Percentiles rank a stretch among this genome's conserved stretches.
Evolutionary conservation across 2,888 invertebrate species (phyloP).

Genomic region (Apodemia mormo): DNA sequence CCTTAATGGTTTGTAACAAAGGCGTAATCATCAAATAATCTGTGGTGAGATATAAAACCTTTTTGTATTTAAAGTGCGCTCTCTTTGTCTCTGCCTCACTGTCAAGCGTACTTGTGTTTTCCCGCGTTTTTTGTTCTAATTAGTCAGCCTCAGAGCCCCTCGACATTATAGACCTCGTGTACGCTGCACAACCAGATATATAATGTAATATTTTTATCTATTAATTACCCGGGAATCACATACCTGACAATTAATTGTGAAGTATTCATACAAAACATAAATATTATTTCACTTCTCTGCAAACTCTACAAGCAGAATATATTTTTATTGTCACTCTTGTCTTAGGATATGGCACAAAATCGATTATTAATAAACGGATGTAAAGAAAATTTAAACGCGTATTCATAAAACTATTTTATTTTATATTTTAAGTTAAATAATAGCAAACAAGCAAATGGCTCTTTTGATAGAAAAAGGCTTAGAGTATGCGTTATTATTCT

Average conservation of each 20-base stretch:
- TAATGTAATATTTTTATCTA: slow-evolving; percentile 23
- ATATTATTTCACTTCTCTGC: neutral
- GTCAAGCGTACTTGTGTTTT: slow-evolving; percentile 80
- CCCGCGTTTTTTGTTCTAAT: slow-evolving; percentile 82
- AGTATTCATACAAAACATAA: neutral
- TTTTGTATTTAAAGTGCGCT: slow-evolving; percentile 57
- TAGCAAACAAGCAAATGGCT: too few relatives aligned
- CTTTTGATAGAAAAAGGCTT: too few relatives aligned
- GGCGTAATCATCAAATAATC: slow-evolving; percentile 31
- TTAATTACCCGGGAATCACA: slow-evolving; percentile 13
- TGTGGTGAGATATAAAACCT: slow-evolving; percentile 52
- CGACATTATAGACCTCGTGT: slow-evolving; percentile 56
- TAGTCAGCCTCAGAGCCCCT: slow-evolving; percentile 67
- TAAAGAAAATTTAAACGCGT: too few relatives aligned
- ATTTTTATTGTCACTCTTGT: too few relatives aligned
- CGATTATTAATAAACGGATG: too few relatives aligned
- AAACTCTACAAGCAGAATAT: neutral
- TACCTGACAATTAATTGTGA: slow-evolving; percentile 2
- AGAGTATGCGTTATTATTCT: too few relatives aligned
- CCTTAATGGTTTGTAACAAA: slow-evolving; percentile 21
- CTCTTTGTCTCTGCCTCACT: slow-evolving; percentile 79
- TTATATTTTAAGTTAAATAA: too few relatives aligned
- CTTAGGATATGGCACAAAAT: too few relatives aligned
- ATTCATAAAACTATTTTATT: too few relatives aligned
- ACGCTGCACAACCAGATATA: slow-evolving; percentile 27